Base-by-base conservation (phyloP, 2,888 invertebrate genomes). In the Brachyptera risi region DNA sequence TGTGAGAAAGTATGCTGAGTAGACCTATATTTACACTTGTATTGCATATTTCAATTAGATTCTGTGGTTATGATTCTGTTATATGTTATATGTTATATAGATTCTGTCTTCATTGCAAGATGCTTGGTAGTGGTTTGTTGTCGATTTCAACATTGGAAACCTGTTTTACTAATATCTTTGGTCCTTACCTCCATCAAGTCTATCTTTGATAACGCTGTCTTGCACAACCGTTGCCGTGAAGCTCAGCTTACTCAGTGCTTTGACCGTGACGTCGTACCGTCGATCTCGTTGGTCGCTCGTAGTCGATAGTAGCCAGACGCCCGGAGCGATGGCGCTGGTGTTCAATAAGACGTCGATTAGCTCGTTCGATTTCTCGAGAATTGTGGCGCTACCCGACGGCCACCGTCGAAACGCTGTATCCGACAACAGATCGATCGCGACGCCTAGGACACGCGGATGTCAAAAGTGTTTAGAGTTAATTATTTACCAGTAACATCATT, bases 321-420 rank as follows among this genome's bases (percentile, higher is more conserved):
- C 63, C 13, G 60, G 58, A 58, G 54, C 17, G 58, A 23, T 49
- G 58, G 49, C 58, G 56, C 58, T 35, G 40, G 60, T 63, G 61
- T 63, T 40, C 56, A 63, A 47, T 59, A 40, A 58, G 27, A 44
- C 21, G 17, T 47, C 49, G 38, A 61, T 17, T 47, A 47, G 19
- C 19, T 35, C 19, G 54, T 5, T 37, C 1, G 37, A 21, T 23
- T 17, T 19, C 38, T 19, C 54, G 35, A 35, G 19, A 9, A 37
- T 37, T 17, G 3, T 31, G 19, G 35, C 35, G 3, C 35, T 37
- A n/a, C 27, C 17, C 50, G 50, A 27, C 50, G 27, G 19, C 31
- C 35, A 44, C 9, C 26, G 44, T 26, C 59, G 40, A 40, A 42
- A 49, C 21, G 42, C 57, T 13, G n/a, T 7, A 15, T 35, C 27